Conservation (phyloP, 2,113 vertebrate genomes). For the Camelus bactrianus region DNA sequence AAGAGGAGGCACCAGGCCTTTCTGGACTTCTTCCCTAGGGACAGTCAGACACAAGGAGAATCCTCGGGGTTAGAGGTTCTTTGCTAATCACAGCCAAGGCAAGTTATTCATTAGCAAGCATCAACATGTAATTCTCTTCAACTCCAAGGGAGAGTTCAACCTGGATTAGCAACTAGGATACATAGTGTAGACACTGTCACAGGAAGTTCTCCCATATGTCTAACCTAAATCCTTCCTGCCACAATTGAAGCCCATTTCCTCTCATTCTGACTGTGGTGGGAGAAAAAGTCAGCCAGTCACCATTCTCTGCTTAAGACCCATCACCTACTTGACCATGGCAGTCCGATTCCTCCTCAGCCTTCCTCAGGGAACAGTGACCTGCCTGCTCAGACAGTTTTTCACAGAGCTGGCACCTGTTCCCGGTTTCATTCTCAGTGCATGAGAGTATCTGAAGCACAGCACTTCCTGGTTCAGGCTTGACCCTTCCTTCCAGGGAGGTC, state of each 20-base stretch:
- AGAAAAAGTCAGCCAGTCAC: constrained; percentile 18
- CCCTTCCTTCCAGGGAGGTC: constrained; percentile 53
- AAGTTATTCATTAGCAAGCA: constrained; percentile 76
- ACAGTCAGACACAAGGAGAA: neutral
- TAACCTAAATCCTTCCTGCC: constrained; percentile 82
- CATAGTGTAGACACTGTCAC: constrained; percentile 59
- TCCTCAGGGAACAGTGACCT: neutral
- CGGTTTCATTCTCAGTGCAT: neutral
- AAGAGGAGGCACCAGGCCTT: neutral
- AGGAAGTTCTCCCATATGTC: constrained; percentile 78
- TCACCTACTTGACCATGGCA: constrained; percentile 62
- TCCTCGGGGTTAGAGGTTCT: neutral
- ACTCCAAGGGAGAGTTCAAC: constrained; percentile 74
- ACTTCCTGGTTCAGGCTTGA: constrained; percentile 67
- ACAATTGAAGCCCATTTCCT: constrained; percentile 71
- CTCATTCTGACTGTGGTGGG: constrained; percentile 60
- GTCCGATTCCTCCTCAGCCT: neutral
- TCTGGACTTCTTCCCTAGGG: constrained; percentile 28
- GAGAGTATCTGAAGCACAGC: constrained; percentile 35
- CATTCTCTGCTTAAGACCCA: constrained; percentile 60
- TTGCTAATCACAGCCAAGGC: constrained; percentile 24
- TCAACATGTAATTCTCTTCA: constrained; percentile 63
- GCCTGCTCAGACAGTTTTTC: constrained; percentile 39
- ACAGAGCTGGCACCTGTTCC: constrained; percentile 50
- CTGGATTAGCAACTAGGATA: constrained; percentile 62